Conservation (phyloP, 2,113 vertebrate genomes). For the Illadopsis cleaveri region DNA sequence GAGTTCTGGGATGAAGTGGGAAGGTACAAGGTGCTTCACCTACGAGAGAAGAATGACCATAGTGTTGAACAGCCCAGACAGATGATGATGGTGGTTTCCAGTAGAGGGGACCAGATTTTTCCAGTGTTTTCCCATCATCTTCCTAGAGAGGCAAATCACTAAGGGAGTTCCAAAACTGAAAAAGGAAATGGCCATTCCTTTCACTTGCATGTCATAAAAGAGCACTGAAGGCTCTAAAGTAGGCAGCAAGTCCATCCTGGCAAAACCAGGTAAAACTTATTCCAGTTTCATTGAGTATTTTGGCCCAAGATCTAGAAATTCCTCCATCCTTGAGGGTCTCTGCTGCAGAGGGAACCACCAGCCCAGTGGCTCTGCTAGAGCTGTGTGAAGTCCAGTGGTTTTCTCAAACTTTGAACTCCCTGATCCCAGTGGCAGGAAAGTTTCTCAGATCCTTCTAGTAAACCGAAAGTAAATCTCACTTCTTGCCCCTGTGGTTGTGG, state of each 20-base stretch:
- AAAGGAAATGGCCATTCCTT: not conserved
- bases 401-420: not conserved
- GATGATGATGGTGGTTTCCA: not conserved
- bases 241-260: not conserved
- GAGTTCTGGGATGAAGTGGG: not conserved
- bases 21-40: not conserved
- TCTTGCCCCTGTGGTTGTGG: not conserved
- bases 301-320: not conserved
- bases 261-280: not conserved
- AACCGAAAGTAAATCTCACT: not conserved
- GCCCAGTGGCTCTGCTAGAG: not conserved
- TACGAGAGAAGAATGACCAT: not conserved
- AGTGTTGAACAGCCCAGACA: not conserved
- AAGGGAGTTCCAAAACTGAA: not conserved
- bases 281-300: not conserved
- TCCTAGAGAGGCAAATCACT: not conserved
- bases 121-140: fast-evolving
- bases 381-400: fast-evolving
- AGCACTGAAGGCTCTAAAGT: not conserved
- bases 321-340: not conserved
- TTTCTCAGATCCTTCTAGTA: not conserved
- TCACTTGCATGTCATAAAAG: not conserved
- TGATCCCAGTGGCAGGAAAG: not conserved
- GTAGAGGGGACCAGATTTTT: not conserved
- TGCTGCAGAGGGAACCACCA: not conserved